Evolutionary conservation across 2,113 vertebrate species (phyloP).

Genomic region (Suricata suricatta): DNA sequence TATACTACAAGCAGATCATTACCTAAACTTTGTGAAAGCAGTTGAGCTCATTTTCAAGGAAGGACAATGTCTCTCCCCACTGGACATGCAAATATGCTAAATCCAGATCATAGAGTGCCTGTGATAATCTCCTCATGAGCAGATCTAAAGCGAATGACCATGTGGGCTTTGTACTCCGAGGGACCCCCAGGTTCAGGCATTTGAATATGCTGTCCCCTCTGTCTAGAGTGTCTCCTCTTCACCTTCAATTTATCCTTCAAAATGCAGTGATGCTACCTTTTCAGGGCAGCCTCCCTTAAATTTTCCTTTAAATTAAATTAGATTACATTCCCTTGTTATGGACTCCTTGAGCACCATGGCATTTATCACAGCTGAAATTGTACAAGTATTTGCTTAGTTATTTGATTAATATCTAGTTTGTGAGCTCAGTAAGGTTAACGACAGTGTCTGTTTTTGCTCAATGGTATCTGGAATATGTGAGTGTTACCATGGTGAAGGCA

Average conservation of each 20-base stretch:
- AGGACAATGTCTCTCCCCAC: not conserved
- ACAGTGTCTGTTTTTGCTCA: not conserved
- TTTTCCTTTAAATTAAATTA: slow-evolving; percentile 49
- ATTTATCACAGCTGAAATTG: slow-evolving; percentile 50
- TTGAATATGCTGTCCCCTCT: not conserved
- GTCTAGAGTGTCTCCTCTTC: not conserved
- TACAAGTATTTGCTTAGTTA: slow-evolving; percentile 43
- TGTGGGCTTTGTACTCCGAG: not conserved
- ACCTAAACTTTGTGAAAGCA: not conserved
- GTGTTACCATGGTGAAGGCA: slow-evolving; percentile 16
- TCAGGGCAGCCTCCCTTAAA: not conserved
- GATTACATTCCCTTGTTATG: slow-evolving; percentile 37
- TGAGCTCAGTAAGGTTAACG: slow-evolving; percentile 26
- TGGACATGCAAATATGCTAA: not conserved
- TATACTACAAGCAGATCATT: not conserved
- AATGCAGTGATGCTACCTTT: slow-evolving; percentile 7
- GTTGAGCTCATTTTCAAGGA: not conserved
- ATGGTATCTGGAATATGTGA: not conserved
- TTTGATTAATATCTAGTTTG: slow-evolving; percentile 60
- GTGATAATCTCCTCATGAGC: not conserved
- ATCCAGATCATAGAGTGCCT: not conserved
- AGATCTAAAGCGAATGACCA: not conserved
- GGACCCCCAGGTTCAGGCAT: not conserved
- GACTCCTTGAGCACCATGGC: not conserved
- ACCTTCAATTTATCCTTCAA: not conserved